These are phyloP conservation scores for Manduca sexta DNA, from an alignment of 1,140 invertebrate genomes.

Conservation along the genomic window DNA sequence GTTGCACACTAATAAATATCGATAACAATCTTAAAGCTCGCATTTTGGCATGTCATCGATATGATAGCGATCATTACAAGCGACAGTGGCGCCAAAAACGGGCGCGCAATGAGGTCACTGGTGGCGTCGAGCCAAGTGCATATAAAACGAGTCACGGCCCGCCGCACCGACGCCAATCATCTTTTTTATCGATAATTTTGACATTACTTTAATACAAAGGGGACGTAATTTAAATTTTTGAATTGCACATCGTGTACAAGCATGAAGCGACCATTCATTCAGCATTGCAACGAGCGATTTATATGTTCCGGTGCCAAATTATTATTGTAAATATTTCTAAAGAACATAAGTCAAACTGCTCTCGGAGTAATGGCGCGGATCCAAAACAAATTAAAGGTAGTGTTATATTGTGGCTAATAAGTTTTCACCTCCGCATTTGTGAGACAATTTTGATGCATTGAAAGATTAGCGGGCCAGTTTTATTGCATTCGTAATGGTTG, in stretches of 20 bases:
- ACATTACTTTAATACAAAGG: conserved; percentile 12
- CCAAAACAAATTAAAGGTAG: conserved; percentile 19
- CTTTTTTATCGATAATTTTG: conserved; percentile 25
- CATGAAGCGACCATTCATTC: neutral
- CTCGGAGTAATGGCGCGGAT: conserved; percentile 20
- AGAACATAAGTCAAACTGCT: conserved; percentile 17
- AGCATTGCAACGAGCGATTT: too few species aligned
- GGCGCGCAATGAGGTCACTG: conserved; percentile 46
- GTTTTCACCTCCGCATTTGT: conserved; percentile 11
- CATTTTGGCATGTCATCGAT: conserved; percentile 51
- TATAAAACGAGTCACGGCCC: conserved; percentile 23
- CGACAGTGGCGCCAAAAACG: conserved; percentile 55
- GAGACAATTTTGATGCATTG: conserved; percentile 18
- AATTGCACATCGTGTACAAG: neutral
- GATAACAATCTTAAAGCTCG: conserved; percentile 31
- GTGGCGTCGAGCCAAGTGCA: conserved; percentile 54
- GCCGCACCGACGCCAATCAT: conserved; percentile 17
- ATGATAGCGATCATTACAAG: conserved; percentile 37
- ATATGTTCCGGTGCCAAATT: conserved; percentile 6
- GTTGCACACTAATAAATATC: conserved; percentile 21
- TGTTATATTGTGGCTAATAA: conserved; percentile 9
- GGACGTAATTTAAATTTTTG: conserved; percentile 9
- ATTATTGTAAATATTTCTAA: conserved; percentile 24
- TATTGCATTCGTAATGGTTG: conserved; percentile 28
- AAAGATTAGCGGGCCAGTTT: conserved; percentile 21